Evolutionary conservation across 1,140 invertebrate species (phyloP), one percentile per base, ranked within the genome.

Genomic region (Heliothis virescens): DNA sequence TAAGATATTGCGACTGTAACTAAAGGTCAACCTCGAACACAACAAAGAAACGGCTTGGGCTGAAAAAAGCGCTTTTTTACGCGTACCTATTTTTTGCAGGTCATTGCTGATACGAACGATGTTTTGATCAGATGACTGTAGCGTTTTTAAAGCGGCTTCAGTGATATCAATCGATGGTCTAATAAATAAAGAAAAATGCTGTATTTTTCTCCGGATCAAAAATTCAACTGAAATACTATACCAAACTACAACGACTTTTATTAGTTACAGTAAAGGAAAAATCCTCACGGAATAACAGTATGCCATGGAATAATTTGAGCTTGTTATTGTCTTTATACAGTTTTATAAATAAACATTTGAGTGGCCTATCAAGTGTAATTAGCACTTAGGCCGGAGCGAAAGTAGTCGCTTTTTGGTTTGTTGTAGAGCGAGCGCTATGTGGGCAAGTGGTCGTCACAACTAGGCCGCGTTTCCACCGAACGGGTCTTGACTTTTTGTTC

Each of bases 401-500:
- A 80, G 83, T 86, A 80, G 60, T 83, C 80, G 63, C 73, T 85
- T 82, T 81, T 80, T 72, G 85, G 81, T 80, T 79, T 72, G 75
- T 53, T 75, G 80, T 82, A 73, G 77, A 71, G 52, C 76, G 47
- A 47, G 18, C 81, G 84, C 83, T 88, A 86, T 84, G 84, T 83
- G 80, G 79, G 72, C 85, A 84, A 79, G 71, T 80, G 74, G 80
- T 71, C 60, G 79, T 73, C 80, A 83, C 87, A 92, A 89, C 90
- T 93, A 92, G 91, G 91, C 87, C 91, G 89, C 88, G 86, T 87
- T 89, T 88, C 89, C 83, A 90, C 87, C 83, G 78, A 92, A 91
- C 90, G 91, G 90, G 90, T 90, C 85, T 91, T 84, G 81, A 89
- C 86, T 91, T 91, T 92, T 92, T 91, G 90, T 91, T 88, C 86